Evolutionary conservation across 2,888 invertebrate species (phyloP).

Genomic region (Synanthedon andrenaeformis): DNA sequence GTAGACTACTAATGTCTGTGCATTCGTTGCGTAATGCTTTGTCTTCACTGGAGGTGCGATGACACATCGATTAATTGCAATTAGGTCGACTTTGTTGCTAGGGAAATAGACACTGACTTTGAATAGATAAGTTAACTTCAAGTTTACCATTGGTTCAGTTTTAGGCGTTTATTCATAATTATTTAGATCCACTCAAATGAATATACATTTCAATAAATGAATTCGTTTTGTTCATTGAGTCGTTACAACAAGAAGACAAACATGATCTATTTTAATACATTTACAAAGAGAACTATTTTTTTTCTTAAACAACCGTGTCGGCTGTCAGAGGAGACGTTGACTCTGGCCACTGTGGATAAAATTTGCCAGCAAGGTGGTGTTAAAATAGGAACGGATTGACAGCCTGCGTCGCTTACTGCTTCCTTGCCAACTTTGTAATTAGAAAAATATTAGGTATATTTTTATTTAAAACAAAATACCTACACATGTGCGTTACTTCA

Average conservation of each 20-base stretch:
- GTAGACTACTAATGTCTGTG: conserved; percentile 37
- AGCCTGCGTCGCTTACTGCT: conserved; percentile 44
- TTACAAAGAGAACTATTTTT: conserved; percentile 27
- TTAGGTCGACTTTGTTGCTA: conserved; percentile 20
- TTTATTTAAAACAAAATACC: conserved; percentile 18
- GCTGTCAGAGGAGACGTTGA: conserved; percentile 61
- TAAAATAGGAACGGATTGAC: conserved; percentile 58
- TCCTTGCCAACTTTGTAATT: conserved; percentile 68
- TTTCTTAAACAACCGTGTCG: conserved; percentile 42
- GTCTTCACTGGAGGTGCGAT: conserved; percentile 26
- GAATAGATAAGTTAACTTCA: neutral
- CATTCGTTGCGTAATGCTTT: conserved; percentile 46
- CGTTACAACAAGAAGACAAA: conserved; percentile 40
- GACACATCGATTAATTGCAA: conserved; percentile 28
- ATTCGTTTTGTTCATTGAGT: conserved; percentile 13
- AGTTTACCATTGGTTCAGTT: too few species aligned
- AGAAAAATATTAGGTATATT: conserved; percentile 39
- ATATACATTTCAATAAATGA: too few species aligned
- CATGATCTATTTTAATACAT: conserved; percentile 34
- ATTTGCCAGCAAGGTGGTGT: conserved; percentile 51
- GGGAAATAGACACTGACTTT: conserved; percentile 3
- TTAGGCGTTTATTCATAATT: neutral
- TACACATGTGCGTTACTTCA: conserved; percentile 30
- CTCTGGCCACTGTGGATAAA: conserved; percentile 40
- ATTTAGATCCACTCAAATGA: too few species aligned